These are phyloP conservation scores for Eupsittula cactorum DNA, from an alignment of 2,113 vertebrate species.

Conservation along the genomic window DNA sequence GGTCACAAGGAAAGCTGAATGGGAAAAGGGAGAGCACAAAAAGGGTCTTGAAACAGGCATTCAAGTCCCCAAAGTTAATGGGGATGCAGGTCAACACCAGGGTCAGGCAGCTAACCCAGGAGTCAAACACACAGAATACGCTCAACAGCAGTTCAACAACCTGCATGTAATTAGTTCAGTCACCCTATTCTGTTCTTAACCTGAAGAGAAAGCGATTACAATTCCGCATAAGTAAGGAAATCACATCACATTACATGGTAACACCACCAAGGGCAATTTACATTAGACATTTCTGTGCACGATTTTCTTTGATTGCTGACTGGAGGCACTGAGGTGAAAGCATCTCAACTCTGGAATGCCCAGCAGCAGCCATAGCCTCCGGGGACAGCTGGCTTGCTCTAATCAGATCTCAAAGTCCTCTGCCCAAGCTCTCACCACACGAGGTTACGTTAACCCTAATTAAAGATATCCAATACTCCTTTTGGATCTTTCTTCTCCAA, in stretches of 20 bases:
- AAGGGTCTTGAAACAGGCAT: not conserved
- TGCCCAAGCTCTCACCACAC: not conserved
- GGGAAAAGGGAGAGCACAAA: not conserved
- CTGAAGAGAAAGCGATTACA: conserved; percentile 64
- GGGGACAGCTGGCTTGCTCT: not conserved
- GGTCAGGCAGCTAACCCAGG: conserved; percentile 35
- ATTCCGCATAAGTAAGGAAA: conserved; percentile 50
- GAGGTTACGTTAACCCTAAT: not conserved
- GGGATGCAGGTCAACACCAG: not conserved
- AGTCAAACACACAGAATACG: not conserved
- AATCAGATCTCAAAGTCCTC: not conserved
- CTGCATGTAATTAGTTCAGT: conserved; percentile 65
- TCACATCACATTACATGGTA: conserved; percentile 64
- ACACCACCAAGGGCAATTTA: conserved; percentile 43
- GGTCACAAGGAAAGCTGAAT: not conserved
- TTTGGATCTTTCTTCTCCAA: not conserved
- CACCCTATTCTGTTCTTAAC: conserved; percentile 46
- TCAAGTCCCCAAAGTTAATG: not conserved
- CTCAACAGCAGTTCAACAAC: conserved; percentile 41
- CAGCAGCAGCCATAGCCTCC: not conserved
- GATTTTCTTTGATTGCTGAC: conserved; percentile 60
- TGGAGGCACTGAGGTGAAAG: conserved; percentile 38
- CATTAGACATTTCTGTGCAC: conserved; percentile 54
- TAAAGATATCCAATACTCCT: not conserved
- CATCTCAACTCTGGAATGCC: not conserved